Base-by-base conservation (phyloP, 2,888 invertebrate genomes). In the Nomada fabriciana region DNA sequence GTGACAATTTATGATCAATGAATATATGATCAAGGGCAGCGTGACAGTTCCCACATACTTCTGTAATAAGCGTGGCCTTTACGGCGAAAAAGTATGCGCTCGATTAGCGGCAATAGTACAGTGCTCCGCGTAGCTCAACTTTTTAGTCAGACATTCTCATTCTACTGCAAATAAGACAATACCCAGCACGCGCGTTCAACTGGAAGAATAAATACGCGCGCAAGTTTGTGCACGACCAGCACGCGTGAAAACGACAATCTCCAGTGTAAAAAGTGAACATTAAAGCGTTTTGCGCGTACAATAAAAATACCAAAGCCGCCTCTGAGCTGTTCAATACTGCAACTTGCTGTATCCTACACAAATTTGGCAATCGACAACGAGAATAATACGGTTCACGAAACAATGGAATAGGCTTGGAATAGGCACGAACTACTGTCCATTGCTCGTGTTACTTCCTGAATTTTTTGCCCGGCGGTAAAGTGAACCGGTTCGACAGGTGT, bases 331-430 rank as follows among this genome's bases (percentile, higher is more conserved):
- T 5, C 20, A 42, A 15, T n/a, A 15, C 52, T 42, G 67, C 86
- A 76, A 63, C 57, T 77, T 71, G 86, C 73, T 76, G 83, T 74
- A 79, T 82, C 76, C 59, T 79, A 64, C 74, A 61, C 64, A 60
- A 82, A 65, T 60, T 64, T 79, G 82, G 73, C 86, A 50, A 55
- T 59, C 68, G 77, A 74, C 82, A 71, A 61, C 50, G 52, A 23
- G 53, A 78, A 72, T 82, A 67, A 50, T 61, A 72, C 65, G 72
- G 68, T 65, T 55, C 72, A 85, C 69, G 72, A 84, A 82, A 72
- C 82, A 75, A 73, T 52, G 77, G n/a, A n/a, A n/a, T n/a, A n/a
- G n/a, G 20, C 29, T 42, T 20, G 20, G 70, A 20, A 47, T 43
- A 43, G 18, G 43, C 5, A 55, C 2, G n/a, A 10, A 20, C n/a